phyloP scores from a whole-genome alignment of 2,113 vertebrate genomes.

The Hystrix cristata region DNA sequence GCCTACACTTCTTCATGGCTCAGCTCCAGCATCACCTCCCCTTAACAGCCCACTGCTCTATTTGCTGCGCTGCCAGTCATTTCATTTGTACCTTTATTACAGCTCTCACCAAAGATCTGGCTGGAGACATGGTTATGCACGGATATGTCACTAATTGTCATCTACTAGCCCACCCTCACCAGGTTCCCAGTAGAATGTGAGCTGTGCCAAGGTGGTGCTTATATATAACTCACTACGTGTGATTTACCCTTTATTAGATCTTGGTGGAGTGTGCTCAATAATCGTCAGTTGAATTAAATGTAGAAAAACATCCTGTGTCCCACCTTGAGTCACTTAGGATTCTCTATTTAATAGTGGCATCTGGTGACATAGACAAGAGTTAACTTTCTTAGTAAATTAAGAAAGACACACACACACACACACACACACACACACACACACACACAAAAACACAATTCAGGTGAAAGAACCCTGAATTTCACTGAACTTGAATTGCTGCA shows the following conservation, averaged over 20 bases:
- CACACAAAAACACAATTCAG: neutral
- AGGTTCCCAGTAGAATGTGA: neutral
- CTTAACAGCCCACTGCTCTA: rapidly evolving
- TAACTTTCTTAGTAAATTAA: neutral
- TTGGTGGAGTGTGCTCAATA: neutral
- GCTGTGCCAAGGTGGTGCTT: neutral
- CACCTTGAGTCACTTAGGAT: neutral
- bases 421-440: neutral
- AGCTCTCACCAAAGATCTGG: neutral
- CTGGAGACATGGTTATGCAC: rapidly evolving
- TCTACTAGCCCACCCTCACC: rapidly evolving
- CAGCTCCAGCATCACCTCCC: neutral
- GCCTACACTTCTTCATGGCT: neutral
- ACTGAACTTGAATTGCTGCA: neutral
- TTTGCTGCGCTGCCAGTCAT: neutral
- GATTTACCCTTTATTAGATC: neutral
- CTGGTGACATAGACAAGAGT: rapidly evolving
- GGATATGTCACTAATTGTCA: neutral
- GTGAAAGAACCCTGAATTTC: neutral
- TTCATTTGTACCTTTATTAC: neutral
- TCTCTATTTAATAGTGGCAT: neutral
- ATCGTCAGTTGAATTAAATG: neutral
- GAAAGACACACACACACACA: neutral
- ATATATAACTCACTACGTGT: neutral
- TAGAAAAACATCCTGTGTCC: neutral